phyloP scores from a whole-genome alignment of 2,797 vertebrate species.

The Nyctalus aviator region DNA sequence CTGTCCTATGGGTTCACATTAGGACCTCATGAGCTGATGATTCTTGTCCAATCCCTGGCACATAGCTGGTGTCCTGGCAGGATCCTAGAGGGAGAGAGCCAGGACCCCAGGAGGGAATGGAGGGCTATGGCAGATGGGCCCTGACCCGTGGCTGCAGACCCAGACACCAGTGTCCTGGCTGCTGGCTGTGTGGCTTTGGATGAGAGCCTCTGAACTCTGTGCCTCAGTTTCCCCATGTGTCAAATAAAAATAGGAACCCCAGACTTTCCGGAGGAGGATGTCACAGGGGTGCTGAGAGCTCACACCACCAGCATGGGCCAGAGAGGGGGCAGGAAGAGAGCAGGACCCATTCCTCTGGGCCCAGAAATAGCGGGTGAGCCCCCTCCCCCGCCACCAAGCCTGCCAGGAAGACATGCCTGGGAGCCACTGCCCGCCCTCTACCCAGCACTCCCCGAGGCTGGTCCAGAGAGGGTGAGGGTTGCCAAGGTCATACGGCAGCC shows the following conservation, averaged over 20 bases:
- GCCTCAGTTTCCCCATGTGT: neutral
- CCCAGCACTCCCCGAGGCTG: neutral
- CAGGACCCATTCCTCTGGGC: neutral
- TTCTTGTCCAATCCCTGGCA: neutral
- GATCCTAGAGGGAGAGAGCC: neutral
- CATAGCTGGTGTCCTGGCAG: neutral
- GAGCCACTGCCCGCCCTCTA: neutral
- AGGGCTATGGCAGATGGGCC: neutral
- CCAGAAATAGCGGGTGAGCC: neutral
- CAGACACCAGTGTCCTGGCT: neutral
- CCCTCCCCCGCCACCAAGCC: fast-evolving
- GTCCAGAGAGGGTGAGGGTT: neutral
- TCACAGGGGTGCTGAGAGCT: neutral
- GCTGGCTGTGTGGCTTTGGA: neutral
- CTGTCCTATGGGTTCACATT: neutral
- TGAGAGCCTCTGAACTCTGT: neutral
- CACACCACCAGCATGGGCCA: neutral
- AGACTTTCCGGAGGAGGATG: neutral
- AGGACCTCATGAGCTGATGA: neutral
- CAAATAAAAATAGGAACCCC: neutral
- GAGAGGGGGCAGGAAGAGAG: neutral
- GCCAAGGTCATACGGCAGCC: conserved; percentile 54
- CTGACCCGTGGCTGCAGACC: neutral
- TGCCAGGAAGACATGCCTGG: neutral
- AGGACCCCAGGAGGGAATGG: neutral